Evolutionary conservation across 1,140 invertebrate genomes (phyloP).

Genomic region (Pseudomyrmex gracilis): DNA sequence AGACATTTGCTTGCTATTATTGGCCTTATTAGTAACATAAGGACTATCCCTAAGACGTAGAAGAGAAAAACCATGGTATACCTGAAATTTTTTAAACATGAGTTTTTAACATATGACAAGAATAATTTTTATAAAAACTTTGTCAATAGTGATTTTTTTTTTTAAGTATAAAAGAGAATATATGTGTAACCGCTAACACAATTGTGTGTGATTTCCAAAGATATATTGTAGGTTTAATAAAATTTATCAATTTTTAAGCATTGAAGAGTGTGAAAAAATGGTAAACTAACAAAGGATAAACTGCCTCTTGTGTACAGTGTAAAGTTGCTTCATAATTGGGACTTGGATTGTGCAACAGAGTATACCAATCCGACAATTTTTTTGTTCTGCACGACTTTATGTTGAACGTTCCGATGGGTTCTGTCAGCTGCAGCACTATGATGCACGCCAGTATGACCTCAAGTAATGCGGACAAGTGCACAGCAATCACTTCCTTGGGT

Average conservation of each 20-base stretch:
- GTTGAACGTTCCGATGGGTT: conserved; percentile 91
- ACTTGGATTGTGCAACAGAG: conserved; percentile 96
- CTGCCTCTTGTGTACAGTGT: conserved; percentile 98
- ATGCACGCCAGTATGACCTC: conserved; percentile 92
- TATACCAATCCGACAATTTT: conserved; percentile 97
- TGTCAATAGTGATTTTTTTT: not conserved
- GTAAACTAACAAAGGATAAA: conserved; percentile 97
- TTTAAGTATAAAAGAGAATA: not conserved
- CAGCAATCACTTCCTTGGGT: conserved; percentile 89
- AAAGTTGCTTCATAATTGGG: conserved; percentile 95
- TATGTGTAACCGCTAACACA: not conserved
- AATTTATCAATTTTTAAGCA: not conserved
- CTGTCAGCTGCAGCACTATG: conserved; percentile 90
- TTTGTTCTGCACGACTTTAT: conserved; percentile 92
- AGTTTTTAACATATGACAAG: not conserved
- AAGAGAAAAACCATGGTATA: conserved; percentile 98
- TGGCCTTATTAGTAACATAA: conserved; percentile 93
- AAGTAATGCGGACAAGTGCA: conserved; percentile 92
- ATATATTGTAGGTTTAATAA: not conserved
- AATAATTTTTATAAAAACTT: not conserved
- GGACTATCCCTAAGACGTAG: conserved; percentile 92
- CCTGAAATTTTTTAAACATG: conserved; percentile 86
- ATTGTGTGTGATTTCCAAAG: not conserved
- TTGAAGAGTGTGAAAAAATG: not conserved
- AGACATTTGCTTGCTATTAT: conserved; percentile 89